Evolutionary conservation across 2,888 invertebrate genomes (phyloP).

Genomic region (Polietes domitor): DNA sequence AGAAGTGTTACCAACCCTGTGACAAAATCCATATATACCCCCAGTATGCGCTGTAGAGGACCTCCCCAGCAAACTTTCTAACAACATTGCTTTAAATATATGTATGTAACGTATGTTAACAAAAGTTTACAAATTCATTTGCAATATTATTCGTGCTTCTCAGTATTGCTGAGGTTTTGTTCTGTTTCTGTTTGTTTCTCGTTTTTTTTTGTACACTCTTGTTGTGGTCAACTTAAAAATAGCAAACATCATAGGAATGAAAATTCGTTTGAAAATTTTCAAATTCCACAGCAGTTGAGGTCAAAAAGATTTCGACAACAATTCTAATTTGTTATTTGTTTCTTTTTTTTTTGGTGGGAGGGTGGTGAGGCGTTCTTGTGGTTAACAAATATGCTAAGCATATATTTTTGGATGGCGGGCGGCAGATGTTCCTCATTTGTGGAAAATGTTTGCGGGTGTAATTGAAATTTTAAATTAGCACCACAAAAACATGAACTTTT

Average conservation of each 20-base stretch:
- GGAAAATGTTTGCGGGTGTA: not conserved
- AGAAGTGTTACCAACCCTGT: too few species aligned
- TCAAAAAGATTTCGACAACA: not conserved
- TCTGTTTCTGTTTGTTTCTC: not conserved
- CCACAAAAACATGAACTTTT: not conserved
- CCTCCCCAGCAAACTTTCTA: not conserved
- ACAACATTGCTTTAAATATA: not conserved
- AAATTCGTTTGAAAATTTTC: not conserved
- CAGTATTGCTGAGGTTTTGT: not conserved
- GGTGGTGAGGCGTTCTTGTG: not conserved
- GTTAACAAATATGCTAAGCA: not conserved
- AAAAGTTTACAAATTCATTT: not conserved
- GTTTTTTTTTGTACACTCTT: not conserved
- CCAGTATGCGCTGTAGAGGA: too few species aligned
- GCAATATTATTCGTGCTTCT: not conserved
- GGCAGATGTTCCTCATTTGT: not conserved
- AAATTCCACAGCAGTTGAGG: not conserved
- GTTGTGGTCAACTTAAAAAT: not conserved
- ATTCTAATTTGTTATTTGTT: not conserved
- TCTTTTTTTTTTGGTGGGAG: not conserved
- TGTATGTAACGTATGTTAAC: not conserved
- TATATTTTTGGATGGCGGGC: too few species aligned
- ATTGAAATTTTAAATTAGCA: conserved; percentile 6
- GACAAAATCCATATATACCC: too few species aligned
- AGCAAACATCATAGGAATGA: not conserved